Evolutionary conservation across 2,888 invertebrate genomes (phyloP).

Genomic region (Hofmannophila pseudospretella): DNA sequence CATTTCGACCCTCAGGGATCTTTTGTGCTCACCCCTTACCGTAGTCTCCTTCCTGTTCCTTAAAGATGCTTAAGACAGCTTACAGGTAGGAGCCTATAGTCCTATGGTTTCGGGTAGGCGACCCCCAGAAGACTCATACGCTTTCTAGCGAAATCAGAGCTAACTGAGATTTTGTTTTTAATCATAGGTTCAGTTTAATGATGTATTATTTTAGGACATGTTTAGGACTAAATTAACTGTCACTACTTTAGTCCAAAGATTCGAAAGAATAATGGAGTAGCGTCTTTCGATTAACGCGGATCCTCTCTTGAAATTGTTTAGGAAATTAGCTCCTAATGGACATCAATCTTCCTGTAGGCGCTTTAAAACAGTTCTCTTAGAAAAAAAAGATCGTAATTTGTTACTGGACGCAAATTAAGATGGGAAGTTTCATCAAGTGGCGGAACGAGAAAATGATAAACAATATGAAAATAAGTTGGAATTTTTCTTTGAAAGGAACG

Average conservation of each 20-base stretch:
- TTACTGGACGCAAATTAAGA: slow-evolving; percentile 54
- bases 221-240: too few species aligned
- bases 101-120: too few species aligned
- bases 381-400: slow-evolving; percentile 50
- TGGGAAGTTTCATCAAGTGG: slow-evolving; percentile 32
- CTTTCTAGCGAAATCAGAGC: too few species aligned
- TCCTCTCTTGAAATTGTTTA: slow-evolving; percentile 36
- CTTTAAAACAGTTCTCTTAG: slow-evolving; percentile 43
- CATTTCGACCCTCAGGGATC: too few species aligned
- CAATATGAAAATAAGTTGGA: slow-evolving; percentile 23
- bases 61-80: too few species aligned
- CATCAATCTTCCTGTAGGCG: slow-evolving; percentile 51
- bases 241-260: not conserved
- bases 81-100: too few species aligned
- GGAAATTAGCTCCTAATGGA: slow-evolving; percentile 53
- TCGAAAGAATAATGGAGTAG: slow-evolving; percentile 19
- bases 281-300: slow-evolving; percentile 30
- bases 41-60: too few species aligned
- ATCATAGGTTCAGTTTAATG: not conserved
- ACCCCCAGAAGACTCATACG: too few species aligned
- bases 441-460: slow-evolving; percentile 38
- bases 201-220: too few species aligned
- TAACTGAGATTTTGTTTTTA: too few species aligned
- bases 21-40: too few species aligned
- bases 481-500: not conserved